Evolutionary conservation across 2,888 invertebrate species (phyloP).

Genomic region (Seira sanloemensis): DNA sequence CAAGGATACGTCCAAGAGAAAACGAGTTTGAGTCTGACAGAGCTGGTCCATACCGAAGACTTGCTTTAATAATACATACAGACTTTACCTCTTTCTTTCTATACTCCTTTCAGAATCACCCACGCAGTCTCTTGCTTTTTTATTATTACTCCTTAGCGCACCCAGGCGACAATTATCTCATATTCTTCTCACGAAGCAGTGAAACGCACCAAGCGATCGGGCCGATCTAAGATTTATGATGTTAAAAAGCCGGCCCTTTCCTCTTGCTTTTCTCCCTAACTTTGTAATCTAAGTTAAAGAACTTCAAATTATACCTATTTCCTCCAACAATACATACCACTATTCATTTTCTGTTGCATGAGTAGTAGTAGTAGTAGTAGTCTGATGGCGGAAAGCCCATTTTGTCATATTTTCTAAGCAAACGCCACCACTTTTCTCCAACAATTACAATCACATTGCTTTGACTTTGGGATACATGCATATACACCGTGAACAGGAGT

Average conservation of each 20-base stretch:
- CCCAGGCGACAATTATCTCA: constrained; percentile 66
- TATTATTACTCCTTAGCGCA: constrained; percentile 59
- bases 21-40: not conserved
- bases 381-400: constrained; percentile 25
- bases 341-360: constrained; percentile 26
- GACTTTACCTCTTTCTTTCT: no score
- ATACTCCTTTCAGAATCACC: no score
- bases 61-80: not conserved
- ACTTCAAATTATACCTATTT: not conserved
- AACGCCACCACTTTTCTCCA: not conserved
- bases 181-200: constrained; percentile 63
- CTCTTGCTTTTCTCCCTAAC: constrained; percentile 4
- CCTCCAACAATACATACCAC: not conserved
- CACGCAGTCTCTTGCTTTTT: constrained; percentile 26
- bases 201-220: constrained; percentile 42
- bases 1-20: not conserved
- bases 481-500: not conserved
- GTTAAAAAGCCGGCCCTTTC: constrained; percentile 41
- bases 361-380: constrained; percentile 19
- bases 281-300: not conserved
- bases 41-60: not conserved
- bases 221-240: constrained; percentile 65
- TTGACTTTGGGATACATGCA: not conserved
- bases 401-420: not conserved
- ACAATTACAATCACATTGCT: not conserved